These are phyloP conservation scores for Agriotes lineatus DNA, from an alignment of 2,888 invertebrate species.

Conservation along the genomic window DNA sequence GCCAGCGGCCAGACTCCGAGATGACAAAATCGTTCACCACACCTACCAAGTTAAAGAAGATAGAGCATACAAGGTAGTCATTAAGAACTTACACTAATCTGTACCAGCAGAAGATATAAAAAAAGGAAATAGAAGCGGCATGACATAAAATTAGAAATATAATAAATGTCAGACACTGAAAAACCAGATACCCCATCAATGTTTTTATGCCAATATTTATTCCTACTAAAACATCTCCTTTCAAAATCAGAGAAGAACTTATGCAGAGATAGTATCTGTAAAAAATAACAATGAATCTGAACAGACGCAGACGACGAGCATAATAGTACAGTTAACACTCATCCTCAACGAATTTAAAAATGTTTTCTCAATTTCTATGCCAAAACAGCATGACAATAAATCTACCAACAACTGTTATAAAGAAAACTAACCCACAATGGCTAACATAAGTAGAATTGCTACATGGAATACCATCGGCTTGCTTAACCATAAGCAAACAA, in stretches of 20 bases:
- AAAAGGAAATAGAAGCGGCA: too few species aligned
- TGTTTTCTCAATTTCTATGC: not conserved
- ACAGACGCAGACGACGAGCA: too few species aligned
- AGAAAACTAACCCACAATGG: not conserved
- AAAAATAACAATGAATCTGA: not conserved
- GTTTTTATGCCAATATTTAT: not conserved
- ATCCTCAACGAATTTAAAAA: not conserved
- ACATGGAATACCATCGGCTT: not conserved
- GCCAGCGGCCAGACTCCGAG: too few species aligned
- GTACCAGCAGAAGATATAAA: too few species aligned
- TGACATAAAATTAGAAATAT: too few species aligned
- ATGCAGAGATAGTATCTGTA: not conserved
- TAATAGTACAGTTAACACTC: not conserved
- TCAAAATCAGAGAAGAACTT: not conserved
- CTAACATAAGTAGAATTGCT: not conserved
- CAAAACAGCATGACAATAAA: constrained; percentile 18
- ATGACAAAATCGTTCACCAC: too few species aligned
- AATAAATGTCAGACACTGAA: too few species aligned
- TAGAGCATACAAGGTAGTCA: too few species aligned
- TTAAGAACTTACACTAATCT: too few species aligned
- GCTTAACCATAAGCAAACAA: not conserved
- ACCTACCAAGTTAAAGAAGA: too few species aligned
- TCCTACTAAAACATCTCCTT: not conserved
- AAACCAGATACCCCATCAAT: too few species aligned
- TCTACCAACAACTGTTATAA: not conserved